Evolutionary conservation across 2,888 invertebrate genomes (phyloP), one percentile per base, ranked within the genome.

Genomic region (Aspidiotus rigidus): DNA sequence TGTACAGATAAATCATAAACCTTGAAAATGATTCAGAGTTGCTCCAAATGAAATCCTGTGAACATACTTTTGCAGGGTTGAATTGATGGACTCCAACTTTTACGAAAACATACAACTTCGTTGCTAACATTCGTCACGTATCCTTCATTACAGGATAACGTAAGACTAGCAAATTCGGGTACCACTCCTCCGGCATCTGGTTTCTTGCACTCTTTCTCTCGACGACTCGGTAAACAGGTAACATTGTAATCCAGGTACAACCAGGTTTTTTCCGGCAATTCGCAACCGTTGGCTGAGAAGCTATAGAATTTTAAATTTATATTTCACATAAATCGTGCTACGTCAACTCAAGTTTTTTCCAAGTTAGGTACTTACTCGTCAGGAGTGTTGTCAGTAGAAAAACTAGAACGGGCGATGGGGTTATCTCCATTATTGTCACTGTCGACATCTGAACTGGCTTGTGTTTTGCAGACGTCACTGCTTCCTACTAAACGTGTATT

Each of bases 31-130:
- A 49, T 11, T 11, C 49, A 49, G 49, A n/a, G 49, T 49, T 49
- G 28, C 28, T n/a, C 49, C 49, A 6, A 49, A 49, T 49, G 49
- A n/a, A 49, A 49, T 49, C 3, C 10, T 13, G 11, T 49, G 6
- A 49, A 49, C 49, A 13, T 49, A 49, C 49, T 49, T 49, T n/a
- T 49, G 49, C 49, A 49, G n/a, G 49, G 49, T n/a, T 49, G 11
- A 3, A 49, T n/a, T 49, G 49, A n/a, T 49, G 49, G 49, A n/a
- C 49, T 49, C 49, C 49, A 49, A 13, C n/a, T 49, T 11, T n/a
- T 49, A 13, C 49, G 49, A n/a, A 49, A 49, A n/a, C 49, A 49
- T 49, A 49, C 49, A n/a, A 49, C 49, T n/a, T 49, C 49, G n/a
- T 49, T 49, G 49, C 49, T 49, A n/a, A 1, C n/a, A 49, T 49